phyloP scores from a whole-genome alignment of 2,888 invertebrate genomes.

The Luperina nickerlii region DNA sequence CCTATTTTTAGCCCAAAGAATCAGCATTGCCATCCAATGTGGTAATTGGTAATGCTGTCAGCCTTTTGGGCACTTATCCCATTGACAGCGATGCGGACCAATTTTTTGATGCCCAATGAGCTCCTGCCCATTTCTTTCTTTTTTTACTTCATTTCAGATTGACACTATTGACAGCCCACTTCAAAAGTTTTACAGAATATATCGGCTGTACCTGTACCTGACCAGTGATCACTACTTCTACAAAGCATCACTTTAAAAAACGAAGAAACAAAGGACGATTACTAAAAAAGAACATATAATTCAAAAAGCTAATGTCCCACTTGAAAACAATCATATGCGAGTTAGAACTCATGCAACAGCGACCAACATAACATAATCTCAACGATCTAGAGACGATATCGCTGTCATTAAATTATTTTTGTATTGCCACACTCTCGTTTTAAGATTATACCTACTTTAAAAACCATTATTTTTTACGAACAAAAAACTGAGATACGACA shows the following conservation, averaged over 20 bases:
- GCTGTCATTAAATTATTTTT: slow-evolving; percentile 78
- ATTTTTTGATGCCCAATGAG: too few relatives aligned
- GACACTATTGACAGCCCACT: too few relatives aligned
- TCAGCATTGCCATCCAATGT: too few relatives aligned
- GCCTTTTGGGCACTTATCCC: too few relatives aligned
- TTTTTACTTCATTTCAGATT: too few relatives aligned
- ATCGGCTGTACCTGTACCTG: not conserved
- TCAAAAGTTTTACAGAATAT: not conserved
- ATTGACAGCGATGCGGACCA: too few relatives aligned
- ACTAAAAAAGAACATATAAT: slow-evolving; percentile 47
- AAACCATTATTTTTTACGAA: slow-evolving; percentile 38
- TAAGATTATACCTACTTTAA: slow-evolving; percentile 60
- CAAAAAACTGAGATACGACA: slow-evolving; percentile 13
- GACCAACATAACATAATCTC: slow-evolving; percentile 72
- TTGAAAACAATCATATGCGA: slow-evolving; percentile 69
- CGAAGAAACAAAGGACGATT: not conserved
- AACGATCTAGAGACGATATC: slow-evolving; percentile 70
- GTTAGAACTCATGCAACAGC: slow-evolving; percentile 62
- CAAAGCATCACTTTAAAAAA: not conserved
- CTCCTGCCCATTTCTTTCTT: too few relatives aligned
- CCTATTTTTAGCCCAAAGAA: too few relatives aligned
- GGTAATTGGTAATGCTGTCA: too few relatives aligned
- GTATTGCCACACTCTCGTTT: slow-evolving; percentile 70
- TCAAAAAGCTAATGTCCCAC: slow-evolving; percentile 60
- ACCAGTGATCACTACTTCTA: not conserved